phyloP scores from a whole-genome alignment of 2,113 vertebrate species.

The Abramis brama region DNA sequence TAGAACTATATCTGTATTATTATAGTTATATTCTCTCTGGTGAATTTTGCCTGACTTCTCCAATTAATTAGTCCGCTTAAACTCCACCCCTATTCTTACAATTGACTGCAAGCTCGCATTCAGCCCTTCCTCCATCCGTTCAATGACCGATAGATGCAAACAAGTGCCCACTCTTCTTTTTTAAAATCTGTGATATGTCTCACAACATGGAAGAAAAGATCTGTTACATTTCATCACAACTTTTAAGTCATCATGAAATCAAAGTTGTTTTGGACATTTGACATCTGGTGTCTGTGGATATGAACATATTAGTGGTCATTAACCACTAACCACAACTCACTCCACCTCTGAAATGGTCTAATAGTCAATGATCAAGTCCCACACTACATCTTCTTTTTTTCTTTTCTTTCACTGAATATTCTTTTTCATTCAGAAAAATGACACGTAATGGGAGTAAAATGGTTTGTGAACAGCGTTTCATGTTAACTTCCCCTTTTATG shows the following conservation, averaged over 20 bases:
- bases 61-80: background rate
- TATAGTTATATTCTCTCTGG: too few species aligned
- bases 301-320: too few species aligned
- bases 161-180: background rate
- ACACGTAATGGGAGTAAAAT: background rate
- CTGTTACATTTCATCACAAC: background rate
- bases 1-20: too few species aligned
- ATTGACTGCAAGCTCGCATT: background rate
- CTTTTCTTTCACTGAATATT: background rate
- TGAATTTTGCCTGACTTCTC: background rate
- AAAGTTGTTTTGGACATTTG: too few species aligned
- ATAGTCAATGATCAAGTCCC: background rate
- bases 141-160: background rate
- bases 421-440: background rate
- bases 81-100: background rate
- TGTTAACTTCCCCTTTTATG: background rate
- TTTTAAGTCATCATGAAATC: background rate
- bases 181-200: background rate
- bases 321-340: background rate
- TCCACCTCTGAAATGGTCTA: background rate
- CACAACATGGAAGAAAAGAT: background rate
- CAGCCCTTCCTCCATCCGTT: background rate
- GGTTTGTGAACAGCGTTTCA: background rate
- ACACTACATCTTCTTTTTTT: background rate
- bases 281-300: too few species aligned